These are phyloP conservation scores for Clavelina lepadiformis DNA, from an alignment of 23 tunicate genomes.

Conservation along the genomic window DNA sequence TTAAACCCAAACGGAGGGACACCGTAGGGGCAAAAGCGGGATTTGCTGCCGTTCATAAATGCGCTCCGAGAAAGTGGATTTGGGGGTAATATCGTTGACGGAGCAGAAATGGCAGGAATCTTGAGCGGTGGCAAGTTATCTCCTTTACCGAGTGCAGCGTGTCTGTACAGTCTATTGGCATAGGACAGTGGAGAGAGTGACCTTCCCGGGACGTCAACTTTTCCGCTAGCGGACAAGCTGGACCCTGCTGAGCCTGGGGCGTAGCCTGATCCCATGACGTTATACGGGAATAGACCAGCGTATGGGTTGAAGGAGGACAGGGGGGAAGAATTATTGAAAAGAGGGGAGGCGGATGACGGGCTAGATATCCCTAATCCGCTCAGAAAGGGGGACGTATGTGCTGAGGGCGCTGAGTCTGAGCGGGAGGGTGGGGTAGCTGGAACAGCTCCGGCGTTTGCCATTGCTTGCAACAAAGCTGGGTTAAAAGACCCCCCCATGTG, in stretches of 20 bases:
- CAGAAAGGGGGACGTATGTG: conserved; percentile 9
- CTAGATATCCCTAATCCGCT: neutral
- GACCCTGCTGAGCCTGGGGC: conserved; percentile 1
- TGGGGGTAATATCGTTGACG: conserved; percentile 15
- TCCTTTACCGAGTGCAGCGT: conserved; percentile 27
- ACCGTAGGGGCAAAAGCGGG: conserved; percentile 51
- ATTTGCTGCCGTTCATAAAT: conserved; percentile 22
- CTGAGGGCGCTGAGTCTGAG: conserved; percentile 17
- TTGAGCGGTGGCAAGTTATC: conserved; percentile 28
- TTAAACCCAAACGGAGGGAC: conserved; percentile 38
- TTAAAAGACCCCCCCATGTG: conserved; percentile 40
- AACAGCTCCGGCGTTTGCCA: conserved; percentile 52
- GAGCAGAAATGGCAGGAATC: conserved; percentile 16
- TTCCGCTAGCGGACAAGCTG: conserved; percentile 27
- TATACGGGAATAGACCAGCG: conserved; percentile 72
- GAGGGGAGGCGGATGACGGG: conserved; percentile 28
- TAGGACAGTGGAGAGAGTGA: conserved; percentile 51
- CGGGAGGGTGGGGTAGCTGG: conserved; percentile 30
- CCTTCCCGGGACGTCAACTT: conserved; percentile 29
- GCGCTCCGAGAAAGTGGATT: neutral
- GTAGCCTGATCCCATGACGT: conserved; percentile 45
- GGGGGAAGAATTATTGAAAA: conserved; percentile 32
- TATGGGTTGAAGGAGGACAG: conserved; percentile 74
- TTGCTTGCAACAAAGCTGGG: conserved; percentile 75
- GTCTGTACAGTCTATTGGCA: conserved; percentile 67